Evolutionary conservation across 2,888 invertebrate genomes (phyloP).

Genomic region (Sturmia bella): DNA sequence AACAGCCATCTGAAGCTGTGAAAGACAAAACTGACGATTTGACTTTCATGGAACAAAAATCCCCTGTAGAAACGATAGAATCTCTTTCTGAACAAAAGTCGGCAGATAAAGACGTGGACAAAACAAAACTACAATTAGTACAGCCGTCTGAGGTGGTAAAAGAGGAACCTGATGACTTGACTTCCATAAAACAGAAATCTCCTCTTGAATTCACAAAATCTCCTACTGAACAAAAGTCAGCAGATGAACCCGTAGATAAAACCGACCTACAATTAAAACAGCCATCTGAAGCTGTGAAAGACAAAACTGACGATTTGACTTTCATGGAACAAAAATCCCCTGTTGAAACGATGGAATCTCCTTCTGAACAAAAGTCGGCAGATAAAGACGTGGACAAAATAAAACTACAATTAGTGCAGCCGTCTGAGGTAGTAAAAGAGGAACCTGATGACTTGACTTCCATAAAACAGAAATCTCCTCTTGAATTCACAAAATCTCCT

Average conservation of each 20-base stretch:
- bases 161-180: not conserved
- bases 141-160: not conserved
- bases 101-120: too few relatives aligned
- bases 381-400: not conserved
- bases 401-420: not conserved
- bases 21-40: too few relatives aligned
- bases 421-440: not conserved
- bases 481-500: constrained; percentile 7
- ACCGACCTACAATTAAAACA: not conserved
- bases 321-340: not conserved
- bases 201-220: constrained; percentile 14
- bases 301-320: not conserved
- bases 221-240: not conserved
- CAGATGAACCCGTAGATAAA: not conserved
- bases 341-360: not conserved
- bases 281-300: not conserved
- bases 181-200: not conserved
- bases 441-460: not conserved
- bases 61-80: too few relatives aligned
- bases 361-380: not conserved
- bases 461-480: not conserved
- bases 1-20: too few relatives aligned
- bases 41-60: too few relatives aligned
- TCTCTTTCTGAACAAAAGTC: too few relatives aligned
- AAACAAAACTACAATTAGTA: not conserved